Evolutionary conservation across 2,797 vertebrate species (phyloP), one percentile per base, ranked within the genome.

Genomic region (Peromyscus melanophrys): DNA sequence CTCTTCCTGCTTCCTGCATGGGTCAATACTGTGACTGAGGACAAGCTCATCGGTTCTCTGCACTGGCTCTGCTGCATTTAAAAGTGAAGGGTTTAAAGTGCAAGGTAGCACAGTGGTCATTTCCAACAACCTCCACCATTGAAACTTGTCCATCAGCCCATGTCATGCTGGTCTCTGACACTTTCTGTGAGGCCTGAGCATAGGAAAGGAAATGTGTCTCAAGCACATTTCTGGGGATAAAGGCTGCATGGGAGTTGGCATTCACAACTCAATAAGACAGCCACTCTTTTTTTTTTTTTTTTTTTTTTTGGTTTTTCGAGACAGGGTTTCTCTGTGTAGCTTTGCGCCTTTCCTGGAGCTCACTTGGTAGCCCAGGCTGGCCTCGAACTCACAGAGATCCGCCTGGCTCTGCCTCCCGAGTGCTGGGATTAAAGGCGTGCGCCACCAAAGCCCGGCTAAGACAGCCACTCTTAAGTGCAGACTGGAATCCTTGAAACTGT

Each of bases 51-150:
- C 87, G 95, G 49, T 84, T 93, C 96, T 97, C 95, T 90, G 52
- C 57, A 75, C 91, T 87, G 37, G 82, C 88, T 98, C 96, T 37
- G 25, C 95, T 98, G 93, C 95, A 80, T 69, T 95, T 93, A 57
- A 23, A 93, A 67, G 55, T 46, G 59, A 91, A 75, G 59, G 40
- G 52, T 96, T 95, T 84, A 76, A 91, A 40, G 10, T 86, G 91
- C 98, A 98, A 97, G 90, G 31, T 96, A 97, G 97, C 83, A 19
- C 17, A 97, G 40, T 73, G 21, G 69, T 93, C 46, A 52, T 97
- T 98, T 98, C 95, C 92, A 98, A 57, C 69, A 71, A 95, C 82
- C 93, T 95, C 89, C 96, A n/a, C 89, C 90, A 90, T 84, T 82
- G 71, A 98, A 96, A 25, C 77, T 76, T 94, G 75, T 95, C 92